Conservation (phyloP, 92 coral and sea anemone species). For the Heliopora coerulea region DNA sequence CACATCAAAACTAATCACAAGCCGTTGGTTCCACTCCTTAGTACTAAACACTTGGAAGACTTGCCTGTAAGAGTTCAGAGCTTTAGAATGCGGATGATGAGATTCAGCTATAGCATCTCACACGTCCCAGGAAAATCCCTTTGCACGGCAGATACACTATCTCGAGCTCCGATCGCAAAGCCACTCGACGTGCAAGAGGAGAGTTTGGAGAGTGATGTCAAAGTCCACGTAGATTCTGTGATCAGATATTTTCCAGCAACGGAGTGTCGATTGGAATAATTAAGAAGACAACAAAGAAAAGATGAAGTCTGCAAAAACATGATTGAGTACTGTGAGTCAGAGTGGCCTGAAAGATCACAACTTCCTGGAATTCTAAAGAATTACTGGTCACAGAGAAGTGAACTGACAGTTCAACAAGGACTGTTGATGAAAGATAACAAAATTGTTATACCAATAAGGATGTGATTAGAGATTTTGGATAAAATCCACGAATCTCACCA, state of each 20-base stretch:
- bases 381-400: constrained; percentile 48
- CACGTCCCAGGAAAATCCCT: too few relatives aligned
- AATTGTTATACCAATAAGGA: constrained; percentile 43
- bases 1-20: constrained; percentile 59
- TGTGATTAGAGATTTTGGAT: constrained; percentile 50
- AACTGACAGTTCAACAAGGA: constrained; percentile 45
- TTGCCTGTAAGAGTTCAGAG: constrained; percentile 50
- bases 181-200: too few relatives aligned
- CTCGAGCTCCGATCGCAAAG: too few relatives aligned
- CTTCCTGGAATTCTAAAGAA: constrained; percentile 44
- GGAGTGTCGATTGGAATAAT: constrained; percentile 38
- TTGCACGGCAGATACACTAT: too few relatives aligned
- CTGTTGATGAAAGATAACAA: constrained; percentile 44
- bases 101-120: constrained; percentile 38
- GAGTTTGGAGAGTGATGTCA: too few relatives aligned
- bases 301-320: constrained; percentile 41
- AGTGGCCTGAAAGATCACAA: constrained; percentile 51
- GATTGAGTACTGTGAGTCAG: constrained; percentile 35
- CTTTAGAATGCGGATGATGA: constrained; percentile 47
- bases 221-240: constrained; percentile 33
- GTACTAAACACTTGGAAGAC: constrained; percentile 43
- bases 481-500: constrained; percentile 49
- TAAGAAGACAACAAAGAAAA: constrained; percentile 41
- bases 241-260: constrained; percentile 48
- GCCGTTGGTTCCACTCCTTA: constrained; percentile 49